Conservation (phyloP, 2,888 invertebrate genomes). For the Zaprionus obscuricornis region DNA sequence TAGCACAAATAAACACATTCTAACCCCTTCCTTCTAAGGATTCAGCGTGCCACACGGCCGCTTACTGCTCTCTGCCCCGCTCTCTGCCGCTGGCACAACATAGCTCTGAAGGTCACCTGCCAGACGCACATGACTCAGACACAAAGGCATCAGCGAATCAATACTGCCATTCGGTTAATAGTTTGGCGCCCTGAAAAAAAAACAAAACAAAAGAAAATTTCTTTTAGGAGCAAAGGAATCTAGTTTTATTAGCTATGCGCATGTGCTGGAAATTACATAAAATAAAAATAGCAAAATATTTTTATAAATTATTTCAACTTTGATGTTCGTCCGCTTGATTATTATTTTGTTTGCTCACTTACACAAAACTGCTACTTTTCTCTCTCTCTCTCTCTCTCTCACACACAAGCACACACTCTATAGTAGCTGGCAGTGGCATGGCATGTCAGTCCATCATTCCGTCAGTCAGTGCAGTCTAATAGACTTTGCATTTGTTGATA, state of each 20-base stretch:
- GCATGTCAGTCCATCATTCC: slow-evolving; percentile 66
- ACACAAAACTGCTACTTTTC: too few relatives aligned
- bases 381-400: slow-evolving; percentile 8
- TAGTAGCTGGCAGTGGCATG: slow-evolving; percentile 2
- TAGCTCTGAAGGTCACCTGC: too few relatives aligned
- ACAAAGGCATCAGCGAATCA: slow-evolving; percentile 79
- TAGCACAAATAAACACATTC: slow-evolving; percentile 79
- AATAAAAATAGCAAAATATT: too few relatives aligned
- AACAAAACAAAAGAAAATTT: slow-evolving; percentile 19
- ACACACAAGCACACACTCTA: background rate
- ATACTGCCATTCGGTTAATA: slow-evolving; percentile 74
- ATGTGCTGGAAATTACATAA: slow-evolving; percentile 64
- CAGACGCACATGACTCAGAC: slow-evolving; percentile 69
- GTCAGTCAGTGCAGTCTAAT: slow-evolving; percentile 45
- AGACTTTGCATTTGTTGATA: slow-evolving; percentile 77
- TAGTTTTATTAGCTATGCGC: slow-evolving; percentile 53
- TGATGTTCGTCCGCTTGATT: slow-evolving; percentile 62
- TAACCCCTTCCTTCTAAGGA: slow-evolving; percentile 63
- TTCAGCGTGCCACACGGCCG: slow-evolving; percentile 31
- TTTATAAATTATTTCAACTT: slow-evolving; percentile 66
- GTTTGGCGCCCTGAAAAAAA: slow-evolving; percentile 65
- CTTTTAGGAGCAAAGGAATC: slow-evolving; percentile 3
- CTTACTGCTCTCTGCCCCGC: background rate
- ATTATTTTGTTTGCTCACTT: slow-evolving; percentile 75
- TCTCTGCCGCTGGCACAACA: too few relatives aligned